phyloP scores from a whole-genome alignment of 2,888 invertebrate genomes.

The Uropetala carovei region DNA sequence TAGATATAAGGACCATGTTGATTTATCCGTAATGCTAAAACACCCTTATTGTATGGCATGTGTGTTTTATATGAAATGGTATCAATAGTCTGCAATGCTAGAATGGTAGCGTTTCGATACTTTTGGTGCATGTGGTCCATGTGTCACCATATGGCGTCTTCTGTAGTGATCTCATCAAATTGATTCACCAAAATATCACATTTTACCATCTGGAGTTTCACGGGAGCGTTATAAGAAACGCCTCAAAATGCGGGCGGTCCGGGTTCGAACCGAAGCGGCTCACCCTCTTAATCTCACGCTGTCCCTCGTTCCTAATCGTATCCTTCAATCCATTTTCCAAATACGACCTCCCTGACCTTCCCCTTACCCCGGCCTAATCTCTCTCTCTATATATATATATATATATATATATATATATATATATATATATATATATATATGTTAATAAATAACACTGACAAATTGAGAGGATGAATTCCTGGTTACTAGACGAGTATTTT shows the following conservation, averaged over 20 bases:
- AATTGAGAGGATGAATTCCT: no score
- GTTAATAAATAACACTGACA: no score
- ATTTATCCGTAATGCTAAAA: background rate
- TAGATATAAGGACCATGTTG: slow-evolving; percentile 5
- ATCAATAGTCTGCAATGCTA: background rate
- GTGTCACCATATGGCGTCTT: slow-evolving; percentile 2
- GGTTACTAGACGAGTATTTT: no score
- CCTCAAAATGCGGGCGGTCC: background rate
- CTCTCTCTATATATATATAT: no score
- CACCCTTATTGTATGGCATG: background rate
- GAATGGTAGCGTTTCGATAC: background rate
- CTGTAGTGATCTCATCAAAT: background rate
- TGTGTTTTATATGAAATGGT: background rate
- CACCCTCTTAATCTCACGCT: background rate
- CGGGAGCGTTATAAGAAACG: background rate
- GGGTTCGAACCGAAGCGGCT: slow-evolving; percentile 24
- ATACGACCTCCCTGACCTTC: background rate
- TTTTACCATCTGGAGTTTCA: background rate
- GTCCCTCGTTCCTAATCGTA: background rate
- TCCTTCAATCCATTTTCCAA: background rate
- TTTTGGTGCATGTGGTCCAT: background rate
- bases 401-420: no score
- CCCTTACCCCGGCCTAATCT: background rate
- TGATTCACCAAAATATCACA: background rate
- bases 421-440: no score